Conservation (phyloP, 2,797 vertebrate species). For the Chaenodraco wilsoni region DNA sequence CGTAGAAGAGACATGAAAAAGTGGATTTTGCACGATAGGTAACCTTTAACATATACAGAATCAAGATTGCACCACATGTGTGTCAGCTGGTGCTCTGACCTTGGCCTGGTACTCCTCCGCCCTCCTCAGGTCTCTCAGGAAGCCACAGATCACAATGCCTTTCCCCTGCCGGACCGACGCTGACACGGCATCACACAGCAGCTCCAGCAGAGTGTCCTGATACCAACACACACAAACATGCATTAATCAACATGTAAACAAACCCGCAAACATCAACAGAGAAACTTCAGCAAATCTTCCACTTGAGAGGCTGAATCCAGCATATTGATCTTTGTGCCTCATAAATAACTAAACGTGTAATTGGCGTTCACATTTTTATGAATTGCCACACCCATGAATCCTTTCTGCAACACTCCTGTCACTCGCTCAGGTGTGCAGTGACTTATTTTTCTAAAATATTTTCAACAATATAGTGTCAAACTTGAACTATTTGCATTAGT, state of each 20-base stretch:
- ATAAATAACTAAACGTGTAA: too few species aligned
- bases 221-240: slow-evolving; percentile 11
- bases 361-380: too few species aligned
- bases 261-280: too few species aligned
- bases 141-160: slow-evolving; percentile 90
- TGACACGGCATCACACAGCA: slow-evolving; percentile 88
- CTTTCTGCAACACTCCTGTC: too few species aligned
- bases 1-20: too few species aligned
- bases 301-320: too few species aligned
- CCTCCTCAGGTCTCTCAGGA: slow-evolving; percentile 89
- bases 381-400: too few species aligned
- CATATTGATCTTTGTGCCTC: too few species aligned
- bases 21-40: too few species aligned
- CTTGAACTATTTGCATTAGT: neutral
- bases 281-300: too few species aligned
- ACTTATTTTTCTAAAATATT: too few species aligned
- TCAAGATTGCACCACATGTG: slow-evolving; percentile 5
- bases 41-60: neutral
- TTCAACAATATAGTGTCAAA: neutral
- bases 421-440: too few species aligned
- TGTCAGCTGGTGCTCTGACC: slow-evolving; percentile 75
- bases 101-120: slow-evolving; percentile 89
- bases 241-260: neutral
- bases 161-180: slow-evolving; percentile 76
- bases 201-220: slow-evolving; percentile 87